Percentiles rank a stretch among this genome's conserved stretches.
Evolutionary conservation across 37 sponge, comb jelly and placozoan species (phyloP).

Genomic region (Oscarella lobularis): DNA sequence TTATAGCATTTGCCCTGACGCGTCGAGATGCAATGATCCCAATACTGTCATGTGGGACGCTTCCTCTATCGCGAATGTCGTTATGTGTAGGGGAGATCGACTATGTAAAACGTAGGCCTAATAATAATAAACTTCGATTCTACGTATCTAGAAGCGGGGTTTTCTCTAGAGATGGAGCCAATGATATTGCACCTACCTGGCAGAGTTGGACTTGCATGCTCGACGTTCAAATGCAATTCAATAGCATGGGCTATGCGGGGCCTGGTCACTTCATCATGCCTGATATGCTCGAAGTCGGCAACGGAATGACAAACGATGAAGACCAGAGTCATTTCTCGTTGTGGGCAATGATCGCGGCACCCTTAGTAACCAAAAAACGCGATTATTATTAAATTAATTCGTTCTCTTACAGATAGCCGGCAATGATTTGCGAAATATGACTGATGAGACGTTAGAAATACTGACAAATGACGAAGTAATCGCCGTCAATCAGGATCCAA

Average conservation of each 20-base stretch:
- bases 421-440: conserved; percentile 39
- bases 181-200: conserved; percentile 6
- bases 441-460: conserved; percentile 46
- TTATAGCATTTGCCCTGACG: conserved; percentile 24
- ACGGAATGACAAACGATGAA: conserved; percentile 53
- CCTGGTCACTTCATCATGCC: conserved; percentile 80
- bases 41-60: conserved; percentile 9
- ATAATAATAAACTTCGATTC: not conserved
- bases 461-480: conserved; percentile 79
- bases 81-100: conserved; percentile 6
- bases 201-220: conserved; percentile 7
- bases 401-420: conserved; percentile 3
- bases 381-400: not conserved
- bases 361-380: conserved; percentile 32
- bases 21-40: conserved; percentile 4
- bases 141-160: too few relatives aligned
- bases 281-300: conserved; percentile 80
- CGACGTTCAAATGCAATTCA: not conserved
- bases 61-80: conserved; percentile 6
- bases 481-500: conserved; percentile 66
- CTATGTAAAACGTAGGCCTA: not conserved
- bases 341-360: conserved; percentile 48
- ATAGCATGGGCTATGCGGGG: conserved; percentile 24
- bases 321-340: conserved; percentile 66
- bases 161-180: not conserved